Base-by-base conservation (phyloP, 2,888 invertebrate genomes). In the Chalcis sispes region DNA sequence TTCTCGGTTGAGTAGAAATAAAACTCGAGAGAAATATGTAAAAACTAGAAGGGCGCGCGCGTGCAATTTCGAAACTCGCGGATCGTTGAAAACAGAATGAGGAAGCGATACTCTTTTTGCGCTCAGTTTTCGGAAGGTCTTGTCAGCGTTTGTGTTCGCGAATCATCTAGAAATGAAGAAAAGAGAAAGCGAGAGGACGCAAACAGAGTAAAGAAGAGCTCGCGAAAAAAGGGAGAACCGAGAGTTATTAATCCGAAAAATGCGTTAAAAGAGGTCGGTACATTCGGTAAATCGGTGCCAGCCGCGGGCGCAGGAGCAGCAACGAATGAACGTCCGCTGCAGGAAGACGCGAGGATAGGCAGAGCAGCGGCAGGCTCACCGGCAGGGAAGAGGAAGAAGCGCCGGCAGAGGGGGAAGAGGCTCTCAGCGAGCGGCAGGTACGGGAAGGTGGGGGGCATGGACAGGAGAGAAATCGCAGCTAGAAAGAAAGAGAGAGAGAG, bases 251-350 rank as follows among this genome's bases (percentile, higher is more conserved):
- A 74, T 79, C 52, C 72, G 27, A 72, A 69, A 75, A 75, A 78
- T 78, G 78, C 18, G 75, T 52, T 76, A 76, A 78, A 78, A 78
- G 75, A 76, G 78, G 76, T 75, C 78, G 77, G 77, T 76, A 76
- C 66, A 67, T 72, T 76, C 72, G 18, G n/a, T n/a, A n/a, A n/a
- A n/a, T 58, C 52, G 59, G 46, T 32, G 46, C 36, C 25, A 64
- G 65, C 56, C 20, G 62, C 29, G 18, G 65, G 23, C 20, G 50
- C 48, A 50, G 54, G 15, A 42, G 64, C 72, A 18, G 52, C 52
- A 50, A 32, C 73, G 77, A 70, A 71, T 76, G 76, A 72, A 67
- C 62, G 76, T 46, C 66, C 75, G 69, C 65, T 58, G 48, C 59
- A 8, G 67, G 32, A 48, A 59, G 74, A 58, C 52, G 48, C 50